phyloP scores from a whole-genome alignment of 2,888 invertebrate species.

The Lathronympha strigana region DNA sequence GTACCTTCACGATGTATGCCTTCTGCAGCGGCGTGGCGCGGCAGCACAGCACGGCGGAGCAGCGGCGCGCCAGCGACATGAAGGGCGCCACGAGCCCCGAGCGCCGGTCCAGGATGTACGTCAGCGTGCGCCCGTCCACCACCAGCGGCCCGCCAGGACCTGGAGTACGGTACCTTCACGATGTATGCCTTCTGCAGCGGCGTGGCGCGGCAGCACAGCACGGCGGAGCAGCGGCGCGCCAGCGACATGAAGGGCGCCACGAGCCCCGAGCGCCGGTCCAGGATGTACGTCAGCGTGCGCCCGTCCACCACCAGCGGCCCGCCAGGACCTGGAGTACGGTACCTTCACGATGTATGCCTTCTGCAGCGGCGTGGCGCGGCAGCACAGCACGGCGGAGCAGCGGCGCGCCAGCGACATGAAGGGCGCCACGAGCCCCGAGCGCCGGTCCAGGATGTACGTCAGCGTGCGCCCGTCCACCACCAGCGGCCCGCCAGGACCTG shows the following conservation, averaged over 20 bases:
- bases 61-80: slow-evolving; percentile 58
- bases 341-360: slow-evolving; percentile 89
- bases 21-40: slow-evolving; percentile 88
- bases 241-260: slow-evolving; percentile 92
- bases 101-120: slow-evolving; percentile 90
- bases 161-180: not conserved
- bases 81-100: slow-evolving; percentile 89
- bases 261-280: slow-evolving; percentile 93
- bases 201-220: slow-evolving; percentile 94
- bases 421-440: slow-evolving; percentile 91
- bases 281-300: slow-evolving; percentile 90
- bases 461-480: slow-evolving; percentile 97
- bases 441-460: slow-evolving; percentile 94
- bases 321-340: not conserved
- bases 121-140: slow-evolving; percentile 69
- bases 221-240: slow-evolving; percentile 93
- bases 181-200: too few relatives aligned
- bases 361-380: slow-evolving; percentile 22
- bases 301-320: too few relatives aligned
- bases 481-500: too few relatives aligned
- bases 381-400: slow-evolving; percentile 23
- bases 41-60: slow-evolving; percentile 10
- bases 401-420: slow-evolving; percentile 92
- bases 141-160: too few relatives aligned
- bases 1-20: slow-evolving; percentile 90